These are phyloP conservation scores for Spodoptera picta DNA, from an alignment of 2,888 invertebrate species.

Conservation along the genomic window DNA sequence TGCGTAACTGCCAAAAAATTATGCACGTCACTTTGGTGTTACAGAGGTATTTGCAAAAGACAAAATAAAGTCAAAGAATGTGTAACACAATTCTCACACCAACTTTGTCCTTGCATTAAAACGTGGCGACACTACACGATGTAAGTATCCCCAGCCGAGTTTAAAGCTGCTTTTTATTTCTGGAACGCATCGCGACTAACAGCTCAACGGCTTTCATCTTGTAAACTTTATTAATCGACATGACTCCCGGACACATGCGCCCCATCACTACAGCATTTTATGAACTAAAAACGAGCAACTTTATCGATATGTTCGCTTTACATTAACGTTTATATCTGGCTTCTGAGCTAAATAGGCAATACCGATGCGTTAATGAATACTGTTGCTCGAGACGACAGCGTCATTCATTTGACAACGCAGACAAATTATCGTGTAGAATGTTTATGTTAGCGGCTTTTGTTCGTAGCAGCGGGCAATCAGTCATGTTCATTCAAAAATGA, in stretches of 20 bases:
- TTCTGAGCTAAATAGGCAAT: not conserved
- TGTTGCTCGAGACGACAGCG: conserved; percentile 16
- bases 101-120: conserved; percentile 36
- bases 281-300: conserved; percentile 26
- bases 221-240: conserved; percentile 88
- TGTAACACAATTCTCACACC: conserved; percentile 4
- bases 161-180: conserved; percentile 85
- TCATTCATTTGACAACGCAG: conserved; percentile 53
- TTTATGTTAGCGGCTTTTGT: conserved; percentile 81
- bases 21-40: too few relatives aligned
- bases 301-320: conserved; percentile 44
- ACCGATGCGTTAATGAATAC: conserved; percentile 52
- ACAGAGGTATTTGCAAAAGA: not conserved
- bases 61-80: not conserved
- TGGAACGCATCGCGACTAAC: conserved; percentile 83
- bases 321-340: conserved; percentile 53
- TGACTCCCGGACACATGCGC: conserved; percentile 79
- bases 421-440: conserved; percentile 76
- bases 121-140: conserved; percentile 59
- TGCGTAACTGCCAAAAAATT: too few relatives aligned
- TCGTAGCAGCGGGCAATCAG: conserved; percentile 81
- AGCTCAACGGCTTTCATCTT: conserved; percentile 86
- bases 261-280: conserved; percentile 59
- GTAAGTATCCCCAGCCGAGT: conserved; percentile 83
- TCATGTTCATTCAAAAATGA: conserved; percentile 83